A percentile compares a stretch with the other conserved stretches of the same genome.
Conservation (phyloP, 2,888 invertebrate species). For the Oscheius sp. region DNA sequence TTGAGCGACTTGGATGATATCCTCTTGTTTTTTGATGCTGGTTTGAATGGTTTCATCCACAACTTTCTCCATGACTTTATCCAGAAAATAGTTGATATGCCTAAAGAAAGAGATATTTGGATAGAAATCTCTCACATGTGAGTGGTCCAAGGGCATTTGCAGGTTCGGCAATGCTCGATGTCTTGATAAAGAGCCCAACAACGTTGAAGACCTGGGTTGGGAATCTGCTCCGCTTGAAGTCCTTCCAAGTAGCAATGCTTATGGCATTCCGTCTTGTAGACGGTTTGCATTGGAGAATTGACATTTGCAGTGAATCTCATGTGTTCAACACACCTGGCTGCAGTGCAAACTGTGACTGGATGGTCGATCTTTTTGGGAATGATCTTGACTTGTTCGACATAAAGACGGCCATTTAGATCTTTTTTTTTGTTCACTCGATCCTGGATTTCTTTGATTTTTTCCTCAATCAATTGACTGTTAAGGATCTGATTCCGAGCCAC, state of each 20-base stretch:
- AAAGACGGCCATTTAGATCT: not conserved
- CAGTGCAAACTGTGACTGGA: constrained; percentile 20
- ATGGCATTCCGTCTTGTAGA: constrained; percentile 24
- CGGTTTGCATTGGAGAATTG: not conserved
- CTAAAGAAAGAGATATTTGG: not conserved
- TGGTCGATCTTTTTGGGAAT: not conserved
- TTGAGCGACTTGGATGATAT: not conserved
- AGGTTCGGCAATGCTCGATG: not conserved
- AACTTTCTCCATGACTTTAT: not conserved
- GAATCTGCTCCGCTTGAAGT: not conserved
- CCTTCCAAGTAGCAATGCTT: not conserved
- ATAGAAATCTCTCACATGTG: not conserved
- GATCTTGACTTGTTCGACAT: constrained; percentile 4
- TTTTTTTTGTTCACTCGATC: not conserved
- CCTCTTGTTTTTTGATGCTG: not conserved
- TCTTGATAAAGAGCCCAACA: not conserved
- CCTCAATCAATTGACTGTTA: constrained; percentile 3
- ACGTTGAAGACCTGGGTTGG: not conserved
- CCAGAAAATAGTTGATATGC: constrained; percentile 17
- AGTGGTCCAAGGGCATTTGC: constrained; percentile 16
- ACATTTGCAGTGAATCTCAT: not conserved
- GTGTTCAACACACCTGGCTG: not conserved
- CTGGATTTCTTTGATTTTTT: constrained; percentile 12
- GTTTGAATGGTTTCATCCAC: not conserved
- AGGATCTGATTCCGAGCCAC: constrained; percentile 16